Evolutionary conservation across 2,888 invertebrate genomes (phyloP), one percentile per base, ranked within the genome.

Genomic region (Xanthostigma xanthostigma): DNA sequence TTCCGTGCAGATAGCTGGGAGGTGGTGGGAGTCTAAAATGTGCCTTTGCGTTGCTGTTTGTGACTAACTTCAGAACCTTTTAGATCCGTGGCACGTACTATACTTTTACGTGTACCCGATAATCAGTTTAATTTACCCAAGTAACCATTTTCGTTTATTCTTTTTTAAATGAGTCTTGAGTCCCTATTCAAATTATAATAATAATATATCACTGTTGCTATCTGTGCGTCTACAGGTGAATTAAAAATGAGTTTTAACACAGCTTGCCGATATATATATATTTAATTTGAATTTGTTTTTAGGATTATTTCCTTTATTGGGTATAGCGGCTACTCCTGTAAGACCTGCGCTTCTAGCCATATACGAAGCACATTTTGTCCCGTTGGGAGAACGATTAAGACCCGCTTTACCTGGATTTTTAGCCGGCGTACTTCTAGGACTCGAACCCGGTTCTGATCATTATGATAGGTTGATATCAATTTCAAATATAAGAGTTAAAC

Each of bases 271-370:
- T n/a, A n/a, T n/a, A n/a, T n/a, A n/a, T n/a, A 27, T 5, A 27
- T 38, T 9, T 10, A 12, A 2, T 17, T 38, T 9, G 39, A 12
- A 12, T 52, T 50, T 46, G 45, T 45, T 59, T 57, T 6, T 50
- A 74, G 92, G 93, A 10, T 71, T 93, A 36, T 92, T 93, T 66
- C 92, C 93, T n/a, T 66, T 93, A 38, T 74, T 92, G 56, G 83
- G 84, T 36, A 83, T 89, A 69, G 89, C 91, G 44, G 89, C 90
- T 13, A 90, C 91, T 81, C 87, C 85, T 66, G 91, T 93, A 34
- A 79, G 89, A 57, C 87, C 88, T 8, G 76, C 81, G 2, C 68
- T 94, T 50, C 68, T 93, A 53, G 78, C 78, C 41, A 78, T 94
- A 46, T 92, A 91, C 64, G 92, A 94, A 69, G 84, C 77, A 11